phyloP scores from a whole-genome alignment of 2,797 vertebrate genomes.

The Sphenopsis melanotis region DNA sequence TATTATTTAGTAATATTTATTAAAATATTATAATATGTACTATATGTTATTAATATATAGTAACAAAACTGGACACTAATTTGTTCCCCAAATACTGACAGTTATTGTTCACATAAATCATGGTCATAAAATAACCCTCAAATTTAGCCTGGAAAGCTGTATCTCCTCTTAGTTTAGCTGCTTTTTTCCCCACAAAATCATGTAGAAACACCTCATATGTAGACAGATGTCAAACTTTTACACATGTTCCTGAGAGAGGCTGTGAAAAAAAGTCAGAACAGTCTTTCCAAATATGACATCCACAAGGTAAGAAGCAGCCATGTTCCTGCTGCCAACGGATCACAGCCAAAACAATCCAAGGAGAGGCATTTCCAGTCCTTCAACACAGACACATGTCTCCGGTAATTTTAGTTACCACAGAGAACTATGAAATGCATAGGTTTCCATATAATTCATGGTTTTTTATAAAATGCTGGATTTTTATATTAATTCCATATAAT shows the following conservation, averaged over 20 bases:
- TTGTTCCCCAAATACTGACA: slow-evolving; percentile 27
- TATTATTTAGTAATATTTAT: no score
- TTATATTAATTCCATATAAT: background rate
- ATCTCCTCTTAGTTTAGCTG: slow-evolving; percentile 5
- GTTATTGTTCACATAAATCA: background rate
- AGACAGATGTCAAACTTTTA: background rate
- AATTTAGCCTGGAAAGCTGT: background rate
- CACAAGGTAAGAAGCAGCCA: background rate
- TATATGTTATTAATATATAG: background rate
- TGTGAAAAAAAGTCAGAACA: background rate
- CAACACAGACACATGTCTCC: background rate
- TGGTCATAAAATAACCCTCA: background rate
- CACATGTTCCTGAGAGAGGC: background rate
- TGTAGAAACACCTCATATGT: accelerated
- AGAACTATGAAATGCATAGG: background rate
- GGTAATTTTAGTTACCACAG: background rate
- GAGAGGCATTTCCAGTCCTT: background rate
- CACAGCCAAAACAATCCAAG: background rate
- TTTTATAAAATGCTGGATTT: background rate
- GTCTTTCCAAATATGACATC: background rate
- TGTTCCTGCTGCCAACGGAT: background rate
- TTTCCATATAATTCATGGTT: background rate
- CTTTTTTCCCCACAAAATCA: background rate
- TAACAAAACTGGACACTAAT: slow-evolving; percentile 11
- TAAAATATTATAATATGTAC: background rate